Conservation (phyloP, 1,140 invertebrate genomes). For the Uloborus diversus region DNA sequence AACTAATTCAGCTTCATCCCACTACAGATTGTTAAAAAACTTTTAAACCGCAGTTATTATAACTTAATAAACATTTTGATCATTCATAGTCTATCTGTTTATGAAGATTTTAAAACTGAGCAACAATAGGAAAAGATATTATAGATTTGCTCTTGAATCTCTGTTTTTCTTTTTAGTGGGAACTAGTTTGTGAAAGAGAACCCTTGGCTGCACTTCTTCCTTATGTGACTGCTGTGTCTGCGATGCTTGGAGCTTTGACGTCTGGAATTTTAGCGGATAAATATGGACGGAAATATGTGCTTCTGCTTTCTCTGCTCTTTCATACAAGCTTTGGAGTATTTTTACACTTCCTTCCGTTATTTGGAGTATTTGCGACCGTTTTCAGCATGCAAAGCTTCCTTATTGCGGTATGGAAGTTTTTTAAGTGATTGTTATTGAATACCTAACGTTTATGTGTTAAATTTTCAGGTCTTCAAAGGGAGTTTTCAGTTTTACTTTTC, state of each 20-base stretch:
- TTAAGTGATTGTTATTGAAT: no score
- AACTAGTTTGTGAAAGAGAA: slow-evolving; percentile 68
- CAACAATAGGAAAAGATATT: no score
- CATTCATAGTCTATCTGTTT: no score
- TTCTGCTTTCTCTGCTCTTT: slow-evolving; percentile 68
- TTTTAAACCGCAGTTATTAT: no score
- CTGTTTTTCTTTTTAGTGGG: slow-evolving; percentile 65
- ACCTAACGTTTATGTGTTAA: no score
- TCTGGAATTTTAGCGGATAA: slow-evolving; percentile 69
- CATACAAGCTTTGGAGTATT: slow-evolving; percentile 68
- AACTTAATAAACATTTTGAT: no score
- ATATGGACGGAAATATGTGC: slow-evolving; percentile 67
- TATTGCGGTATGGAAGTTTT: slow-evolving; percentile 66
- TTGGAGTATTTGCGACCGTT: slow-evolving; percentile 64
- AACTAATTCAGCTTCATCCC: no score
- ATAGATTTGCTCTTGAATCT: no score
- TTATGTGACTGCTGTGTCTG: slow-evolving; percentile 68
- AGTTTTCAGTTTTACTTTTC: no score
- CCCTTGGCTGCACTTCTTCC: slow-evolving; percentile 66
- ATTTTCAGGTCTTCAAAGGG: no score
- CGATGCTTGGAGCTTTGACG: slow-evolving; percentile 69
- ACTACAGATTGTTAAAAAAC: no score
- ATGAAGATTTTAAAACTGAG: no score
- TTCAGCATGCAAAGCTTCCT: slow-evolving; percentile 68
- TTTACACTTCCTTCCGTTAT: slow-evolving; percentile 67